Evolutionary conservation across 2,888 invertebrate species (phyloP).

Genomic region (Formica aserva): DNA sequence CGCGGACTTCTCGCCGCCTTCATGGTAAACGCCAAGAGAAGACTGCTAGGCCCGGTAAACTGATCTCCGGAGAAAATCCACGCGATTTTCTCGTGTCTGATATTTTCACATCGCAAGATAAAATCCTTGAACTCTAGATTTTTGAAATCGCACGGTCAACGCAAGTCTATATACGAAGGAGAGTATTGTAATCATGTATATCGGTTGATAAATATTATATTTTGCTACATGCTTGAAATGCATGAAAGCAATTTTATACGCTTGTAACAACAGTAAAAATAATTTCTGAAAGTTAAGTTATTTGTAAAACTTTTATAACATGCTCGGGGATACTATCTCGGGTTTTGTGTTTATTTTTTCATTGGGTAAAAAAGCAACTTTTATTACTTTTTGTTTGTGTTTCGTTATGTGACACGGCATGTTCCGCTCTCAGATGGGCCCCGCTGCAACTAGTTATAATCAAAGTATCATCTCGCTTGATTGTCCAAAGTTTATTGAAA

Average conservation of each 20-base stretch:
- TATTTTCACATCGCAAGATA: conserved; percentile 23
- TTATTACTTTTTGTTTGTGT: conserved; percentile 12
- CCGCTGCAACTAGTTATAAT: conserved; percentile 25
- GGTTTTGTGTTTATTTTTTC: conserved; percentile 1
- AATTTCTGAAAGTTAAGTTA: conserved; percentile 13
- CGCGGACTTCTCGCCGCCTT: conserved; percentile 32
- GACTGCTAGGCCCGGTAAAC: conserved; percentile 34
- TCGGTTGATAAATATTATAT: background rate
- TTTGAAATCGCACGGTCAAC: conserved; percentile 2
- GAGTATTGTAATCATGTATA: background rate
- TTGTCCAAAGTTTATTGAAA: conserved; percentile 42
- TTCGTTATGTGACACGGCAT: conserved; percentile 19
- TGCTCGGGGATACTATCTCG: conserved; percentile 8
- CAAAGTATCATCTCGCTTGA: conserved; percentile 34
- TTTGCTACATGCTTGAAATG: conserved; percentile 12
- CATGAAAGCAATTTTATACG: background rate
- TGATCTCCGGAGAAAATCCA: conserved; percentile 39
- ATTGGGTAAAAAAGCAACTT: background rate
- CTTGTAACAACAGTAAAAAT: conserved; percentile 6
- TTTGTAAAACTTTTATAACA: conserved; percentile 25
- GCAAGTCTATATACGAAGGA: background rate
- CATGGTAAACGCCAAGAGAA: conserved; percentile 46
- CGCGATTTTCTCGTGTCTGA: conserved; percentile 31
- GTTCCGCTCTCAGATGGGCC: conserved; percentile 22
- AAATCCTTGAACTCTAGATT: background rate